These are phyloP conservation scores for Luehdorfia chinensis DNA, from an alignment of 1,140 invertebrate genomes.

Conservation along the genomic window DNA sequence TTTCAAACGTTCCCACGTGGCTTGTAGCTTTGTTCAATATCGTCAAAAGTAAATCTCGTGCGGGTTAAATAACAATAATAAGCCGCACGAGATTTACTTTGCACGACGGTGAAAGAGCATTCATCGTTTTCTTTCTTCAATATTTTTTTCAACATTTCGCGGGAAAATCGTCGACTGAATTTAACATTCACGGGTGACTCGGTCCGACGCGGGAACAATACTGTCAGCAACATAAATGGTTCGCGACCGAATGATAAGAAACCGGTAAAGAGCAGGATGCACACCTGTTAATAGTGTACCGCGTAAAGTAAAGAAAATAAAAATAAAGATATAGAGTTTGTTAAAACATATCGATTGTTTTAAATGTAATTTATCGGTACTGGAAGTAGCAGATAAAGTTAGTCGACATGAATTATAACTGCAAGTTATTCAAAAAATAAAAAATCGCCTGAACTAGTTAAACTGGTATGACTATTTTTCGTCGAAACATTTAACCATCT, in stretches of 20 bases:
- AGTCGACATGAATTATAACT: too few species aligned
- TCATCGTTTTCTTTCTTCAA: not conserved
- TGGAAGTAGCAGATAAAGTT: too few species aligned
- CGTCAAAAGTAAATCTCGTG: constrained; percentile 44
- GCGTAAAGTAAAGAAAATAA: too few species aligned
- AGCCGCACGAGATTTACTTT: constrained; percentile 63
- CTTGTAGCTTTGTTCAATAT: constrained; percentile 22
- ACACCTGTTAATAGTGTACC: too few species aligned
- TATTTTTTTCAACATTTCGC: not conserved
- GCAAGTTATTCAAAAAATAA: too few species aligned
- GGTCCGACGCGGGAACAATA: not conserved
- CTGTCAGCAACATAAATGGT: not conserved
- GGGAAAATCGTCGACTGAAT: not conserved
- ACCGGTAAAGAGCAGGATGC: not conserved
- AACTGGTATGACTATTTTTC: too few species aligned
- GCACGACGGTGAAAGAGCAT: constrained; percentile 25
- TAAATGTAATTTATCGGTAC: too few species aligned
- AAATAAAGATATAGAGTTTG: too few species aligned
- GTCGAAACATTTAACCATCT: too few species aligned
- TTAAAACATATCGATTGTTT: too few species aligned
- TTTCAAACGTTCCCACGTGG: not conserved
- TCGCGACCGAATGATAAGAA: constrained; percentile 1
- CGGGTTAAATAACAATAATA: constrained; percentile 31
- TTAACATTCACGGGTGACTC: not conserved
- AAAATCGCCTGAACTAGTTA: too few species aligned